These are phyloP conservation scores for Parthenolecanium corni DNA, from an alignment of 2,888 invertebrate species.

Conservation along the genomic window DNA sequence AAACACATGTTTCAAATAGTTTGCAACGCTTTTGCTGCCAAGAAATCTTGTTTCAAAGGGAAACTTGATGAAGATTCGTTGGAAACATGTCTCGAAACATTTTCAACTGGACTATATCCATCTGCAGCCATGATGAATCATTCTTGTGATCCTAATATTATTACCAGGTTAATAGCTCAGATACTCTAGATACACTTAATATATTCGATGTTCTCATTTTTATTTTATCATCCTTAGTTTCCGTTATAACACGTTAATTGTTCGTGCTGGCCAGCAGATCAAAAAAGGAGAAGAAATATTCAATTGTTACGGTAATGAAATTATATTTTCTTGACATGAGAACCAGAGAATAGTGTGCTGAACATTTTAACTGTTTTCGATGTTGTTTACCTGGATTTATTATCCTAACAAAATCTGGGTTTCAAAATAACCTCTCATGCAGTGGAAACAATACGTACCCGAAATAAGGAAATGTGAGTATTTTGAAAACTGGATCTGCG, in stretches of 20 bases:
- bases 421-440: no score
- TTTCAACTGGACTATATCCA: conserved; percentile 74
- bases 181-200: not conserved
- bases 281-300: conserved; percentile 56
- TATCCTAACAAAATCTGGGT: no score
- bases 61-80: not conserved
- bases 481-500: no score
- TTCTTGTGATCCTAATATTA: conserved; percentile 74
- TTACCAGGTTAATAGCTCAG: conserved; percentile 47
- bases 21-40: conserved; percentile 62
- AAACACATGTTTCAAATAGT: conserved; percentile 69
- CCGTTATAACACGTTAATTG: conserved; percentile 42
- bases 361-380: no score
- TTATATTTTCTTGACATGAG: no score
- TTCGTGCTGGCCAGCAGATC: conserved; percentile 56
- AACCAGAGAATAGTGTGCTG: no score
- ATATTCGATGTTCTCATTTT: not conserved
- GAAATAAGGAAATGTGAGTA: no score
- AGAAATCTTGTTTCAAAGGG: conserved; percentile 37
- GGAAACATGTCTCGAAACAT: conserved; percentile 39
- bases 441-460: no score
- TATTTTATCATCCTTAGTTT: conserved; percentile 3
- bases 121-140: conserved; percentile 86
- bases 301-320: conserved; percentile 63
- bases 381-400: no score